These are phyloP conservation scores for Apostichopus californicus DNA, from an alignment of 35 echinoderm and acorn worm genomes.

Conservation along the genomic window DNA sequence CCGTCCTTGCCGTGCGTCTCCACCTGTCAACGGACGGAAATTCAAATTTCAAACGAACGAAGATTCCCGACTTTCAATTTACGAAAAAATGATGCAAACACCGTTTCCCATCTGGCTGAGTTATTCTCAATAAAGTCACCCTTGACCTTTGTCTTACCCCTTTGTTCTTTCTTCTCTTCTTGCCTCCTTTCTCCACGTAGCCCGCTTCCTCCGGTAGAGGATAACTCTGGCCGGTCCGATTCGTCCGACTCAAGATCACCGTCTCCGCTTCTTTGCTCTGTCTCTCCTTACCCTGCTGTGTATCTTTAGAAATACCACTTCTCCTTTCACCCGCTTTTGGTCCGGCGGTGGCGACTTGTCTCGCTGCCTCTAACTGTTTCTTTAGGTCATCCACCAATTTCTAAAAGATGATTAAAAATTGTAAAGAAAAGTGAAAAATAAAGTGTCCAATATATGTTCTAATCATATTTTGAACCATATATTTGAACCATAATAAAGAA, in stretches of 20 bases:
- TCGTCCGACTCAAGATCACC: constrained; percentile 81
- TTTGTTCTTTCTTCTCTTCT: constrained; percentile 76
- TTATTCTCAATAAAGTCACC: too few relatives aligned
- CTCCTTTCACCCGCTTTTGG: constrained; percentile 27
- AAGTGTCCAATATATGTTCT: not conserved
- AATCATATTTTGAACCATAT: not conserved
- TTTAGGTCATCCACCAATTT: constrained; percentile 76
- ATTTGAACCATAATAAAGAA: not conserved
- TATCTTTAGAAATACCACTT: not conserved
- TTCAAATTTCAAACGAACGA: not conserved
- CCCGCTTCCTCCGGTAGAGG: constrained; percentile 67
- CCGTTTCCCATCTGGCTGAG: too few relatives aligned
- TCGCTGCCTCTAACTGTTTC: constrained; percentile 67
- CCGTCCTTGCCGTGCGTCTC: constrained; percentile 82
- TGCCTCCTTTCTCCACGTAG: constrained; percentile 14
- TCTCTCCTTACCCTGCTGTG: not conserved
- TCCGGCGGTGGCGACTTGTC: constrained; percentile 65
- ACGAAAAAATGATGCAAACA: too few relatives aligned
- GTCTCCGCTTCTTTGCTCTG: constrained; percentile 51
- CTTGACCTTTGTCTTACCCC: constrained; percentile 18
- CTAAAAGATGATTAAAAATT: constrained; percentile 13
- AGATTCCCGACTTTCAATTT: too few relatives aligned
- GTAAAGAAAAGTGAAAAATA: not conserved
- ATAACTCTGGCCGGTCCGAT: constrained; percentile 93
- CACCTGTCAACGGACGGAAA: constrained; percentile 44